Evolutionary conservation across 1,140 invertebrate genomes (phyloP).

Genomic region (Aricia agestis): DNA sequence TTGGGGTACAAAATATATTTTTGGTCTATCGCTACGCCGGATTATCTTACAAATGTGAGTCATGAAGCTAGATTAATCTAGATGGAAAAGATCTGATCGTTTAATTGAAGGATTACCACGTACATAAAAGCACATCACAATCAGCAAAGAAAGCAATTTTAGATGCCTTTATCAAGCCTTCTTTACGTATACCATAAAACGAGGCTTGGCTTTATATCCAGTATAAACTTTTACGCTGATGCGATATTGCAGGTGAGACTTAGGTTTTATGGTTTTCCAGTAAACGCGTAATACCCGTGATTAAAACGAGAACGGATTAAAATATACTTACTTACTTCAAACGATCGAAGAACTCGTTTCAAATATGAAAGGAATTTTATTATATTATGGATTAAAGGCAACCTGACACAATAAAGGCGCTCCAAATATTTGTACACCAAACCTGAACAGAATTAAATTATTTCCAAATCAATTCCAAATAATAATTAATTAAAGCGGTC

Average conservation of each 20-base stretch:
- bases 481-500: too few species aligned
- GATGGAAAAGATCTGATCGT: too few species aligned
- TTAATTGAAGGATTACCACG: too few species aligned
- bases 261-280: conserved; percentile 8
- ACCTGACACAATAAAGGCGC: not conserved
- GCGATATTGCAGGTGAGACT: not conserved
- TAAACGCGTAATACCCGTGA: not conserved
- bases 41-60: too few species aligned
- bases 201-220: not conserved
- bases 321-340: too few species aligned
- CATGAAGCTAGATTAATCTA: too few species aligned
- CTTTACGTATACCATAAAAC: conserved; percentile 4
- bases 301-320: not conserved
- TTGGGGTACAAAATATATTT: too few species aligned
- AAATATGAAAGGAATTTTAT: not conserved
- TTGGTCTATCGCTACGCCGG: too few species aligned
- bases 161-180: not conserved
- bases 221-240: conserved; percentile 7
- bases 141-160: not conserved
- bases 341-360: not conserved
- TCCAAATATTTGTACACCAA: too few species aligned
- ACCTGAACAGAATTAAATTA: too few species aligned
- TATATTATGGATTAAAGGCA: not conserved
- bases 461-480: too few species aligned
- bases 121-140: too few species aligned